Evolutionary conservation across 2,113 vertebrate species (phyloP), one percentile per base, ranked within the genome.

Genomic region (Etia nguti): DNA sequence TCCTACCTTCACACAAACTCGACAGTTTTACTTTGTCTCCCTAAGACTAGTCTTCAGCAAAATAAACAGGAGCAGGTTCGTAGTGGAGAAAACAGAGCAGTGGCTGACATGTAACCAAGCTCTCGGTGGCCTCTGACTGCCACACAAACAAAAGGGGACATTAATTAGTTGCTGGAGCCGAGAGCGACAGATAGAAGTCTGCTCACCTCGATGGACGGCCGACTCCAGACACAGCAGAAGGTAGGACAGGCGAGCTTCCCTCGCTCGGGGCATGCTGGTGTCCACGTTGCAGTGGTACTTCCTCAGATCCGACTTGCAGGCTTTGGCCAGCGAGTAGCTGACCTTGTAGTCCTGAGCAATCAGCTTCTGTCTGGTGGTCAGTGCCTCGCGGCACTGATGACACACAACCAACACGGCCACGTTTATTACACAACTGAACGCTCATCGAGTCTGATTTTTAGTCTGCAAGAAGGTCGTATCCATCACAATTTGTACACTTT

Each of bases 331-430:
- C 0, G 98, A 99, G 94, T 99, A 99, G 83, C 98, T 99, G 89
- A 99, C 97, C 92, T 97, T 98, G 95, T 99, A 99, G 92, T 99
- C 98, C 38, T 99, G 98, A 59, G 97, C 98, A 2, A 99, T 99
- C 77, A 99, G 96, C 92, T 99, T 99, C 90, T 99, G 98, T 24
- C 98, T 96, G 2, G 98, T 99, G 0, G 98, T 99, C 41, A 99
- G 95, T 0, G 98, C 98, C 12, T 99, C 98, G 1, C 97, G 97
- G 87, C 98, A 99, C 98, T 99, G 57, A 22, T 8, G 31, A 84
- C 24, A 2, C 24, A 75, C 3, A 75, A 43, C 8, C 16, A 3
- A 46, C 5, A 26, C 41, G 18, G 0, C 26, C 15, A 13, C 15
- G 50, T 4, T 12, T 20, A 0, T 12, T 18, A 75, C 24, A 75